Conservation (phyloP, 2,797 vertebrate species). For the Squalus acanthias region DNA sequence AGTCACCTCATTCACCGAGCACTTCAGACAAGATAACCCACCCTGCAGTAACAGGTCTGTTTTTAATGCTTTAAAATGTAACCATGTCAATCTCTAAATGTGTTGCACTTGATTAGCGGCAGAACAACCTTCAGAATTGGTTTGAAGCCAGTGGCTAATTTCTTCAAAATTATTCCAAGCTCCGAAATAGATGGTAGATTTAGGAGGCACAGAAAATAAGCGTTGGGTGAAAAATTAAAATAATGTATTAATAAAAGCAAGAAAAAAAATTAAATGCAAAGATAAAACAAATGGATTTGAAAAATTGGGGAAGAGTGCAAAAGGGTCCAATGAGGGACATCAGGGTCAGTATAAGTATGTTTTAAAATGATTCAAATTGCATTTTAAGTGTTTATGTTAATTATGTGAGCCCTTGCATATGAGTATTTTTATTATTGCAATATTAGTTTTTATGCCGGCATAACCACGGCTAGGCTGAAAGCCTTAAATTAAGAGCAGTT, state of each 20-base stretch:
- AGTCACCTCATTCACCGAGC: background rate
- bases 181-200: background rate
- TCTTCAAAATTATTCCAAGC: background rate
- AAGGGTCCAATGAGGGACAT: background rate
- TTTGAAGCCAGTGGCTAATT: background rate
- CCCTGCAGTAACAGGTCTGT: background rate
- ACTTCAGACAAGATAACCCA: background rate
- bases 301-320: background rate
- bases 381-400: background rate
- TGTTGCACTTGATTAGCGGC: background rate
- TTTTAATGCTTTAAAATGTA: background rate
- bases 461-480: background rate
- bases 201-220: background rate
- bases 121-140: background rate
- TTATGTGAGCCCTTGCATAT: too few species aligned
- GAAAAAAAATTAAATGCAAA: background rate
- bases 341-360: background rate
- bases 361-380: background rate
- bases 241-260: background rate
- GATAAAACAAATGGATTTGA: background rate
- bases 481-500: background rate
- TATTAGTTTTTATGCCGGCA: background rate
- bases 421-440: background rate
- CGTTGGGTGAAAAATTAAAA: background rate
- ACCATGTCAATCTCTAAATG: background rate